These are phyloP conservation scores for Semaprochilodus insignis DNA, from an alignment of 2,797 vertebrate genomes.

Conservation along the genomic window DNA sequence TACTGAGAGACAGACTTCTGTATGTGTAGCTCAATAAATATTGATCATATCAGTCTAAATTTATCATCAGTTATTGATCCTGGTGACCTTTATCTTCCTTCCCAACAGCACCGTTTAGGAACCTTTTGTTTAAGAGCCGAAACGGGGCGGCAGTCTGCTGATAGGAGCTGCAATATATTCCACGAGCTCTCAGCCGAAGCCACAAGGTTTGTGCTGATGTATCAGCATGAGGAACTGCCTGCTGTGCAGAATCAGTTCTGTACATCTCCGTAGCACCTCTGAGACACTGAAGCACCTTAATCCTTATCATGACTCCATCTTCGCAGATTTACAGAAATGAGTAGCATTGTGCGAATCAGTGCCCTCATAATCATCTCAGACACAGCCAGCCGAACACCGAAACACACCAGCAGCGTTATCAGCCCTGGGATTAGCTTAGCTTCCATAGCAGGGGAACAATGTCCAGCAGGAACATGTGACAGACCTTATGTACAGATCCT, in stretches of 20 bases:
- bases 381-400: background rate
- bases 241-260: background rate
- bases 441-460: background rate
- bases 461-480: background rate
- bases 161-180: background rate
- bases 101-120: no score
- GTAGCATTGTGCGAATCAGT: background rate
- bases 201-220: background rate
- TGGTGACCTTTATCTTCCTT: no score
- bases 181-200: background rate
- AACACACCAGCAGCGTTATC: background rate
- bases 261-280: background rate
- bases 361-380: background rate
- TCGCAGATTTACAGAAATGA: background rate
- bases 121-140: no score
- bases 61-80: no score
- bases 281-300: background rate
- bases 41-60: no score
- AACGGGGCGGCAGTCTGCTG: background rate
- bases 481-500: conserved; percentile 1
- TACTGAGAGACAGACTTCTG: no score
- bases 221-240: background rate
- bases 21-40: no score
- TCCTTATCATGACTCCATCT: background rate
- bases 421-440: background rate